Base-by-base conservation (phyloP, 2,888 invertebrate genomes). In the Trichogramma dendrolimi region DNA sequence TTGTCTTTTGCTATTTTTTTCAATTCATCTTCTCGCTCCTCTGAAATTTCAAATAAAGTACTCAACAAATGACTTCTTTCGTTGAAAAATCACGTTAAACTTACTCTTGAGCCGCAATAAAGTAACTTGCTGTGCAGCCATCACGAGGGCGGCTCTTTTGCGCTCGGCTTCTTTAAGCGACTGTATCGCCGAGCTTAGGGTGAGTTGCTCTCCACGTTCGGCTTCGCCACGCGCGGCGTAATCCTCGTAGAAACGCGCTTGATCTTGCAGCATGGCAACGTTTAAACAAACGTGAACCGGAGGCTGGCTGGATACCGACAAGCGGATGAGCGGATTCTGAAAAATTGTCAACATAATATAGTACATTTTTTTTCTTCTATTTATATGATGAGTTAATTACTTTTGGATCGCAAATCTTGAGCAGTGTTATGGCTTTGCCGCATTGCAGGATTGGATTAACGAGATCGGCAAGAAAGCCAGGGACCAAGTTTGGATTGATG, bases 361-460 rank as follows among this genome's bases (percentile, higher is more conserved):
- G 46, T 46, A 46, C 2, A 27, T 27, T 27, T 27, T 27, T 27
- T 14, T 27, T 27, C n/a, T 27, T 27, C 50, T 4, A 52, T 61
- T 57, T 38, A 51, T 46, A 46, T 54, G 41, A 46, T 54, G 41
- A 8, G 41, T 49, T 48, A 53, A 83, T 82, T 76, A 90, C 90
- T 77, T 83, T 84, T 5, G 88, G 86, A 72, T 87, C 86, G 71
- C 88, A 90, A 1, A 86, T 79, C 75, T 87, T 89, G 11, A 91
- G 75, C 41, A 92, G 79, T 72, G 87, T 83, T 69, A 90, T 83
- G 8, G 90, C 86, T 76, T 89, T 90, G 0, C 91, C 91, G 72
- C 91, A 91, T 48, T 87, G 81, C 38, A 91, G 76, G 74, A 91
- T 88, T 60, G 84, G 83, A 48, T 85, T 83, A 3, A 86, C 84